Evolutionary conservation across 2,888 invertebrate genomes (phyloP), one percentile per base, ranked within the genome.

Genomic region (Pegoplata infirma): DNA sequence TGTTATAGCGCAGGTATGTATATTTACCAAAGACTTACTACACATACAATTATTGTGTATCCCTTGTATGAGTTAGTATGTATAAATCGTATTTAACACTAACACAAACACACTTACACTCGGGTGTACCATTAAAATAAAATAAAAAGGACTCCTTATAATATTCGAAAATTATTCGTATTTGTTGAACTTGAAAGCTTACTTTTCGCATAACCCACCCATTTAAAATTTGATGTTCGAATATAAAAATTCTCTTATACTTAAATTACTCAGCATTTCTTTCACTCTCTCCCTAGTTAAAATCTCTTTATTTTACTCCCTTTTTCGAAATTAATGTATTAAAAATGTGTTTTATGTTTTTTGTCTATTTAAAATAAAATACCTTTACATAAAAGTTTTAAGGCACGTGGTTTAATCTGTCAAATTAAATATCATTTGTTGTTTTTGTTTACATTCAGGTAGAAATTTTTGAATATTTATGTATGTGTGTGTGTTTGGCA

Each of bases 1-100:
- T 87, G 85, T 84, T 83, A 85, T 76, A 63, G 71, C 77, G 77
- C 78, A 73, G 72, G 79, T 79, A 79, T 79, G 79, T 79, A 79
- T 79, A 68, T 75, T 79, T 46, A 36, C 66, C 67, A 71, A 72
- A 47, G 47, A 59, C 56, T 74, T 56, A 36, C n/a, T n/a, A n/a
- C n/a, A n/a, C 77, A 73, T 40, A 69, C 64, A 53, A 36, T 55
- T 78, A 66, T 80, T 80, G 69, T 76, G 80, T 81, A 80, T 81
- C 66, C 71, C 69, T 73, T n/a, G n/a, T n/a, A 53, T 80, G 21
- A 61, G 44, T 49, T 56, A 17, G 44, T 59, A 32, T 71, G 73
- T 64, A 53, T 23, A 58, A 58, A 59, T 63, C 61, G 66, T 73
- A 40, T 58, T 78, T 53, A 71, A 69, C 58, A 66, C 69, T 74